Conservation (phyloP, 2,113 vertebrate species). For the Siphamia tubifer region DNA sequence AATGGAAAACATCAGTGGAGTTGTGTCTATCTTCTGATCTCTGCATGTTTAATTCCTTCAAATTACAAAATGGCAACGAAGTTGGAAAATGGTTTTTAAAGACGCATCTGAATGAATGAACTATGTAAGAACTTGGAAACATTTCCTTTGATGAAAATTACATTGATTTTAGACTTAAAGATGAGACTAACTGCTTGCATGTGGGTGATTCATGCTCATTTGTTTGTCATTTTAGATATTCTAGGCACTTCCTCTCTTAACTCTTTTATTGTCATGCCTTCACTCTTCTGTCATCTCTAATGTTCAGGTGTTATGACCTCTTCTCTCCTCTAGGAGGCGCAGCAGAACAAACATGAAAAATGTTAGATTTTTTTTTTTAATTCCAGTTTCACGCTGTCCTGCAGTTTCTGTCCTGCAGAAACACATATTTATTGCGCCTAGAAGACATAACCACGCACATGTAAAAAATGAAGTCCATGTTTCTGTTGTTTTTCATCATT, state of each 20-base stretch:
- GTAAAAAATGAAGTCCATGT: slow-evolving; percentile 67
- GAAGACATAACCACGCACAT: slow-evolving; percentile 39
- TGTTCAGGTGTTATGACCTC: background rate
- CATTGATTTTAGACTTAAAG: background rate
- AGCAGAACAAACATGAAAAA: slow-evolving; percentile 34
- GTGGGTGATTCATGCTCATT: background rate
- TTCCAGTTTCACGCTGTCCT: slow-evolving; percentile 44
- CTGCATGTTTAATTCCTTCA: background rate
- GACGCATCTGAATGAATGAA: no score
- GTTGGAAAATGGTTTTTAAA: no score
- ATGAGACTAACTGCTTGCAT: background rate
- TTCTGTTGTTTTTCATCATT: slow-evolving; percentile 63
- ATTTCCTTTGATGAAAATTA: no score
- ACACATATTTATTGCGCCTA: slow-evolving; percentile 48
- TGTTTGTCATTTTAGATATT: background rate
- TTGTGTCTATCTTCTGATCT: background rate
- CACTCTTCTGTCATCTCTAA: background rate
- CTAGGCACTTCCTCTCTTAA: background rate
- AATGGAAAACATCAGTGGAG: slow-evolving; percentile 27
- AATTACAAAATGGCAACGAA: no score
- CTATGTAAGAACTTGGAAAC: no score
- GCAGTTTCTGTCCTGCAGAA: slow-evolving; percentile 55
- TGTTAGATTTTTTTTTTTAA: background rate
- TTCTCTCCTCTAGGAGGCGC: slow-evolving; percentile 71
- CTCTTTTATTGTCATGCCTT: background rate